phyloP scores from a whole-genome alignment of 2,113 vertebrate genomes.

The Silurus glanis region DNA sequence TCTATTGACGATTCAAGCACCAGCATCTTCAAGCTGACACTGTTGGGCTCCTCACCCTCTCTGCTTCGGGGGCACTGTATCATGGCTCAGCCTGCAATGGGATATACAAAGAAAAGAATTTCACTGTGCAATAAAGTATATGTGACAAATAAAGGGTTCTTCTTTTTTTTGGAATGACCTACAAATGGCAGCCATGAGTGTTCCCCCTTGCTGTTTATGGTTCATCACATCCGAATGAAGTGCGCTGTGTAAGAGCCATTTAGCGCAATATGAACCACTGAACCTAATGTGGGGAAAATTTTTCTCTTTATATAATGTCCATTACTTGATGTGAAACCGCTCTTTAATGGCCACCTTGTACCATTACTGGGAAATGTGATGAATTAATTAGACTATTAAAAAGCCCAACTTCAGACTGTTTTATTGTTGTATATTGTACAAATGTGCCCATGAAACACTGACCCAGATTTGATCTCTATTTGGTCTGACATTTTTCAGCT shows the following conservation, averaged over 20 bases:
- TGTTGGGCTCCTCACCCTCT: too few species aligned
- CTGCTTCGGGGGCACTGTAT: too few species aligned
- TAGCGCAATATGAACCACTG: neutral
- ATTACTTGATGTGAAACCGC: neutral
- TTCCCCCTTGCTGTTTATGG: neutral
- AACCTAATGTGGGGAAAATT: neutral
- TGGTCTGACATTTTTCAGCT: neutral
- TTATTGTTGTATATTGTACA: neutral
- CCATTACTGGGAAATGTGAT: neutral
- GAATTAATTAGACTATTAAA: neutral
- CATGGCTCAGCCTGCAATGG: too few species aligned
- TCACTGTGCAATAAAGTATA: too few species aligned
- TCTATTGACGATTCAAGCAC: too few species aligned
- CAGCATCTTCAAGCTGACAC: too few species aligned
- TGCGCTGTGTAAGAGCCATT: neutral
- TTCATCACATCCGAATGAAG: neutral
- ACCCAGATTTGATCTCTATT: neutral
- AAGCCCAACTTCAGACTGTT: neutral
- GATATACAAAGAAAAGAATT: too few species aligned
- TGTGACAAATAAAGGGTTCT: too few species aligned
- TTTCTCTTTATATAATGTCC: neutral
- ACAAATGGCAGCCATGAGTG: neutral
- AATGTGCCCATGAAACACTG: neutral
- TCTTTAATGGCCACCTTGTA: neutral
- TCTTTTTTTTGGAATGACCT: neutral